Conservation (phyloP, 2,113 vertebrate genomes). For the Aythya baeri region DNA sequence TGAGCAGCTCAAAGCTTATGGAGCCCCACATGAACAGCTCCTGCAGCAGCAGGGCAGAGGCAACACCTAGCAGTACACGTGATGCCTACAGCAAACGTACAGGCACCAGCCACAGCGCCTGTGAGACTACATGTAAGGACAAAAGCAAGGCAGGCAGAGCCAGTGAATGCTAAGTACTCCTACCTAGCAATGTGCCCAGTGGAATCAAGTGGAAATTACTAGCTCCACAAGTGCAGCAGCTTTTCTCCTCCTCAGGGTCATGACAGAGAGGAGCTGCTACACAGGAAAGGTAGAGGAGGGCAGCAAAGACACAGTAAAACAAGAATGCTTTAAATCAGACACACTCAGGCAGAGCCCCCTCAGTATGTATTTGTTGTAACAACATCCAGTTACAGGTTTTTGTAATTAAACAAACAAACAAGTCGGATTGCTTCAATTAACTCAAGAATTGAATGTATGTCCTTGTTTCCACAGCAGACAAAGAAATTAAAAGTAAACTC, state of each 20-base stretch:
- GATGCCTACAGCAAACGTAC: background rate
- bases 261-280: background rate
- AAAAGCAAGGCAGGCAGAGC: background rate
- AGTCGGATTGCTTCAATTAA: background rate
- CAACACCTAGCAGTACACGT: accelerated
- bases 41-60: background rate
- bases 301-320: background rate
- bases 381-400: background rate
- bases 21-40: background rate
- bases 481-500: slow-evolving; percentile 67
- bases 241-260: background rate
- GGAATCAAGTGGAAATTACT: background rate
- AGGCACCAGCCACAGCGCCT: background rate
- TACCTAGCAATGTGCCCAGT: background rate
- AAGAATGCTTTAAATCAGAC: background rate
- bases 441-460: background rate
- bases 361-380: background rate
- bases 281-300: background rate
- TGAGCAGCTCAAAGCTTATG: background rate
- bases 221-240: background rate
- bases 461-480: slow-evolving; percentile 46
- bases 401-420: background rate
- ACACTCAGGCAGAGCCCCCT: accelerated
- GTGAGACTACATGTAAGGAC: background rate
- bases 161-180: background rate